Evolutionary conservation across 2,113 vertebrate species (phyloP).

Genomic region (Python bivittatus): DNA sequence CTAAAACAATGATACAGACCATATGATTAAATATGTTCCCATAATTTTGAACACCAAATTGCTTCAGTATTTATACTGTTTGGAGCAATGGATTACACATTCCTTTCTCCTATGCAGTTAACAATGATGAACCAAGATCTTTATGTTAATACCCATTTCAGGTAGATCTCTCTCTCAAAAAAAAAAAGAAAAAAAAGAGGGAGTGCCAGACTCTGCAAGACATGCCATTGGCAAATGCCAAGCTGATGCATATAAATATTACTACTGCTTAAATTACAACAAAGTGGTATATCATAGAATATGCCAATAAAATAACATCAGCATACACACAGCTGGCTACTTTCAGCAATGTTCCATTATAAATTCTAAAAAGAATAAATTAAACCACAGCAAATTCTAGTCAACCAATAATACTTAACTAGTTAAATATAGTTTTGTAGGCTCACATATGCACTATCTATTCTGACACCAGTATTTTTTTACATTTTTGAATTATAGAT

Average conservation of each 20-base stretch:
- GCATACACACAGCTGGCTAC: neutral
- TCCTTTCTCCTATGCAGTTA: neutral
- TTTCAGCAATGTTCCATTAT: neutral
- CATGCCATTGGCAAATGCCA: neutral
- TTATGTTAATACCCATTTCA: neutral
- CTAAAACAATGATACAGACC: neutral
- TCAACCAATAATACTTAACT: neutral
- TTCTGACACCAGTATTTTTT: neutral
- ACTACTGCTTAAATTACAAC: neutral
- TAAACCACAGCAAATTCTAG: neutral
- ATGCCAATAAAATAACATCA: neutral
- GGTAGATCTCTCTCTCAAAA: neutral
- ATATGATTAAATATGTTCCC: neutral
- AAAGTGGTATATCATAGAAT: neutral
- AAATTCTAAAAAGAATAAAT: neutral
- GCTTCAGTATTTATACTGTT: neutral
- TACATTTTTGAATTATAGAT: neutral
- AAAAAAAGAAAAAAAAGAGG: neutral
- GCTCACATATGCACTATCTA: neutral
- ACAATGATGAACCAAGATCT: neutral
- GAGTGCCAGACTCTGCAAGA: neutral
- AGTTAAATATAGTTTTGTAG: neutral
- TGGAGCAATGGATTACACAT: neutral
- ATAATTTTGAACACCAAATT: neutral
- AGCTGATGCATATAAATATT: neutral